Conservation (phyloP, 2,888 invertebrate genomes). For the Sinohyriopsis cumingii region DNA sequence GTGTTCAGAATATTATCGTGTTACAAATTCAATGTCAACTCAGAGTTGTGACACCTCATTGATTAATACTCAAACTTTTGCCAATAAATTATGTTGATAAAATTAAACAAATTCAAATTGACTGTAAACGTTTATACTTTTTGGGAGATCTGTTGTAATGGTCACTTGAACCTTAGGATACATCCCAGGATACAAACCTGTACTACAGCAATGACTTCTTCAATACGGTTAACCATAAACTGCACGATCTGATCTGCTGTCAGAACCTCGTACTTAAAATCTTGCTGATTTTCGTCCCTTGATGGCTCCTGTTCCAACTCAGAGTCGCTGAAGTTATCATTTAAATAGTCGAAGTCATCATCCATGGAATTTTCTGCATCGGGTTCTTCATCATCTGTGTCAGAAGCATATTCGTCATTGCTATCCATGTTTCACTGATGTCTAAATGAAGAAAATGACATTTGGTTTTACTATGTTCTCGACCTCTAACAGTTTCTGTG, state of each 20-base stretch:
- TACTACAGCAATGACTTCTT: conserved; percentile 95
- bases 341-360: conserved; percentile 83
- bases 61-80: too few species aligned
- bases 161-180: too few species aligned
- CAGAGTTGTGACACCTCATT: too few species aligned
- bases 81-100: background rate
- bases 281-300: conserved; percentile 72
- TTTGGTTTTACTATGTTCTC: conserved; percentile 2
- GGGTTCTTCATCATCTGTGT: conserved; percentile 85
- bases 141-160: too few species aligned
- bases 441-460: background rate
- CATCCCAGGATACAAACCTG: conserved; percentile 85
- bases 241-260: conserved; percentile 97
- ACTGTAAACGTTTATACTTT: background rate
- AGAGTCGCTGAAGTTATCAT: conserved; percentile 84
- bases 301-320: conserved; percentile 75
- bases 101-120: background rate
- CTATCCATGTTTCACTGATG: conserved; percentile 83
- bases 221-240: conserved; percentile 97
- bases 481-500: conserved; percentile 3
- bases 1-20: too few species aligned
- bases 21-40: too few species aligned
- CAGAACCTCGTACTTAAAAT: conserved; percentile 93
- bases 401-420: conserved; percentile 89
- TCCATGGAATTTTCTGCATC: conserved; percentile 80